phyloP scores from a whole-genome alignment of 2,113 vertebrate species.

The Pangasianodon hypophthalmus region DNA sequence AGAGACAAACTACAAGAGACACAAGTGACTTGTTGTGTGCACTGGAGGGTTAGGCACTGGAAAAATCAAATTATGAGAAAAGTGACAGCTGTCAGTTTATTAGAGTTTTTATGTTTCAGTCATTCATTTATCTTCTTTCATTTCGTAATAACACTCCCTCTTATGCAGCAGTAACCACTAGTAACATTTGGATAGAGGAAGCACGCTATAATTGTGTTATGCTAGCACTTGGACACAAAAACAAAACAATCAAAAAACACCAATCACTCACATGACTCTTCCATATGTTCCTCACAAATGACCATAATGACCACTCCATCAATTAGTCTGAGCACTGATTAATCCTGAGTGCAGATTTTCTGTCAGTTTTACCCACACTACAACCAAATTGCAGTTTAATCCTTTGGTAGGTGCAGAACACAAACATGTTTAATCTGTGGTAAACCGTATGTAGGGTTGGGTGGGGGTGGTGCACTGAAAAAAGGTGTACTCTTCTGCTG shows the following conservation, averaged over 20 bases:
- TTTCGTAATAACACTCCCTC: background rate
- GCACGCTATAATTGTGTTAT: background rate
- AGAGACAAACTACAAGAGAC: background rate
- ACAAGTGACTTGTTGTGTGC: background rate
- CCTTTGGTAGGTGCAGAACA: conserved; percentile 59
- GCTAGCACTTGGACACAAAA: background rate
- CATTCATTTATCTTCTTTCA: background rate
- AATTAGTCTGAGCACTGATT: conserved; percentile 3
- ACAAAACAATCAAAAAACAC: background rate
- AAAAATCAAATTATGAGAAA: background rate
- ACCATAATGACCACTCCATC: background rate
- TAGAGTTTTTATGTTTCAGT: background rate
- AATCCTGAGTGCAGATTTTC: conserved; percentile 41
- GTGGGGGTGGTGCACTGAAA: conserved; percentile 22
- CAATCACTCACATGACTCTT: background rate
- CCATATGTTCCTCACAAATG: background rate
- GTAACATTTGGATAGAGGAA: background rate
- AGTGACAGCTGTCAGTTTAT: background rate
- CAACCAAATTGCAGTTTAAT: conserved; percentile 54
- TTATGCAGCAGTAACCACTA: background rate
- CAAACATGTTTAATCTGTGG: conserved; percentile 66
- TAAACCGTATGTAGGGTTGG: conserved; percentile 61
- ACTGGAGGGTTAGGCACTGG: background rate
- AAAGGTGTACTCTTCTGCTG: background rate
- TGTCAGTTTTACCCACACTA: conserved; percentile 34